Conservation (phyloP, 1,140 invertebrate species). For the Dryas iulia region DNA sequence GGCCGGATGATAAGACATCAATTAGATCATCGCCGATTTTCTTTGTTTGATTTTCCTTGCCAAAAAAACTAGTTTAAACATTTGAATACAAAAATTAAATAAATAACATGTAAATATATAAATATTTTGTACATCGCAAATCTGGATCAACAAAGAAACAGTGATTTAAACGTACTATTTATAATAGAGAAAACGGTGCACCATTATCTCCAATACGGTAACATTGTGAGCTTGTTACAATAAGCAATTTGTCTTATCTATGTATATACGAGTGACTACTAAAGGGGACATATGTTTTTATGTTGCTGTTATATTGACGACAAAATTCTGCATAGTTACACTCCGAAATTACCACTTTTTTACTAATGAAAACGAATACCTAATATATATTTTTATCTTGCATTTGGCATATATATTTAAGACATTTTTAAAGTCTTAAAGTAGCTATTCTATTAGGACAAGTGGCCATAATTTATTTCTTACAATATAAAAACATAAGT, state of each 20-base stretch:
- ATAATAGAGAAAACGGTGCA: constrained; percentile 1
- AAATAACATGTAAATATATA: not conserved
- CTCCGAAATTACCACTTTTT: too few species aligned
- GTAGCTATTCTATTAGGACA: too few species aligned
- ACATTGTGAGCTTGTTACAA: not conserved
- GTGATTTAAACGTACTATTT: not conserved
- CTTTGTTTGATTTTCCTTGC: not conserved
- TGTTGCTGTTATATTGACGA: not conserved
- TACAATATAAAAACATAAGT: not conserved
- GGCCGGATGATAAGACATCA: constrained; percentile 15
- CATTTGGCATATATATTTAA: too few species aligned
- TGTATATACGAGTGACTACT: not conserved
- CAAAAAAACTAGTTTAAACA: not conserved
- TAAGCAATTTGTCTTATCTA: constrained; percentile 3
- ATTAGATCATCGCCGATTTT: constrained; percentile 24
- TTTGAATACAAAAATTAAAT: too few species aligned
- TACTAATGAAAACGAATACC: too few species aligned
- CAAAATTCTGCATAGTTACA: not conserved
- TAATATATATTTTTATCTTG: not conserved
- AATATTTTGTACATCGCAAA: not conserved
- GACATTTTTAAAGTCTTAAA: too few species aligned
- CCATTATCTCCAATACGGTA: constrained; percentile 1
- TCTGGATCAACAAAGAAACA: not conserved
- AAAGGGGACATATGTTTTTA: not conserved
- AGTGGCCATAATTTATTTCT: not conserved